Percentiles rank a stretch among this genome's conserved stretches.
These are phyloP conservation scores for Enteromius paludinosus DNA, from an alignment of 2,797 vertebrate species.

Conservation along the genomic window DNA sequence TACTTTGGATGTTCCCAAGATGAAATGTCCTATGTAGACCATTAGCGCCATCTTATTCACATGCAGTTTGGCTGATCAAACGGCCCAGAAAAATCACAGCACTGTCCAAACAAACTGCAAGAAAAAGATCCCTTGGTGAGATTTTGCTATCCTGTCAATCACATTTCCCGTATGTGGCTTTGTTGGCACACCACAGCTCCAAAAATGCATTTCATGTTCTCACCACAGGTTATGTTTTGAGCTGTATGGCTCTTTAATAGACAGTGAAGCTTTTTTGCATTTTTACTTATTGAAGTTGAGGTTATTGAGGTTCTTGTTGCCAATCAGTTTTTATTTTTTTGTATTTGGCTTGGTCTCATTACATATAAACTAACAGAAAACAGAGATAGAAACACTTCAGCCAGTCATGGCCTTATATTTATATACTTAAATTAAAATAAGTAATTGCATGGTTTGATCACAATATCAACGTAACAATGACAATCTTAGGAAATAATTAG, in stretches of 20 bases:
- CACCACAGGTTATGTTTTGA: background rate
- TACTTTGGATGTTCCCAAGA: background rate
- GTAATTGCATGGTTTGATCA: background rate
- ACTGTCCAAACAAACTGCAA: background rate
- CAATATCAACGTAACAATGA: background rate
- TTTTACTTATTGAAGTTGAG: background rate
- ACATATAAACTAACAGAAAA: background rate
- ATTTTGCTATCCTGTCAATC: background rate
- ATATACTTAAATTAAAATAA: background rate
- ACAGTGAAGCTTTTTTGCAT: background rate
- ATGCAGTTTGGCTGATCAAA: background rate
- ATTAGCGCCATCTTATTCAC: constrained; percentile 3
- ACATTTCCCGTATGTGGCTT: background rate
- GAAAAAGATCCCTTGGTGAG: background rate
- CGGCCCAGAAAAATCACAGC: background rate
- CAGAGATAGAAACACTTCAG: background rate
- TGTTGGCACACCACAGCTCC: background rate
- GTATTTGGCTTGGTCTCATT: background rate
- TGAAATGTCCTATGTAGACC: background rate
- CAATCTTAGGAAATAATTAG: background rate
- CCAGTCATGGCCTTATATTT: background rate
- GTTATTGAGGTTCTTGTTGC: background rate
- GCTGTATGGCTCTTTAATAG: background rate
- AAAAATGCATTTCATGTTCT: background rate
- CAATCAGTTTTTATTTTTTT: background rate